A percentile compares a stretch with the other conserved stretches of the same genome.
Evolutionary conservation across 1,140 invertebrate genomes (phyloP).

Genomic region (Heterodera schachtii): DNA sequence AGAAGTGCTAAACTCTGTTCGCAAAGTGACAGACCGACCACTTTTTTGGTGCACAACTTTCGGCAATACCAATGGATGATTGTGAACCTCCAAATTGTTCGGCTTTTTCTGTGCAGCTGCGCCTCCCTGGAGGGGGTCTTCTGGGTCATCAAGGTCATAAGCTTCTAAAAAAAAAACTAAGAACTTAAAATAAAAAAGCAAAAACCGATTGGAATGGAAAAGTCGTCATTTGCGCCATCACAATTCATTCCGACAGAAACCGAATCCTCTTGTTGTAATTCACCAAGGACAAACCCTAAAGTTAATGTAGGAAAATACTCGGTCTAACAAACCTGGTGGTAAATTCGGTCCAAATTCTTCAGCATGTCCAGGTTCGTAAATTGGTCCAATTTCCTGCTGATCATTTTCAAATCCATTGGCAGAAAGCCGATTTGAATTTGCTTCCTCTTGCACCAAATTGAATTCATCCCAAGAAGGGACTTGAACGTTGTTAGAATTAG

Average conservation of each 20-base stretch:
- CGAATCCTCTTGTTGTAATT: slow-evolving; percentile 30
- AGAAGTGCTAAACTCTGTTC: neutral
- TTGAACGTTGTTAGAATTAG: slow-evolving; percentile 7
- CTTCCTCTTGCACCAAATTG: slow-evolving; percentile 35
- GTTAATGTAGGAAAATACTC: neutral
- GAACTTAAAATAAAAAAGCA: neutral
- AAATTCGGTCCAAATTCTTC: slow-evolving; percentile 36
- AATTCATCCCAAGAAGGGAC: slow-evolving; percentile 44
- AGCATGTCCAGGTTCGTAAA: slow-evolving; percentile 19
- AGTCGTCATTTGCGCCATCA: slow-evolving; percentile 21
- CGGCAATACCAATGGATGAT: slow-evolving; percentile 14
- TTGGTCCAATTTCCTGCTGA: neutral
- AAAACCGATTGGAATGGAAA: slow-evolving; percentile 35
- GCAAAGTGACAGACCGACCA: neutral
- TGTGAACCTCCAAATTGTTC: neutral
- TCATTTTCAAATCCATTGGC: slow-evolving; percentile 2
- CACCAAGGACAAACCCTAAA: slow-evolving; percentile 32
- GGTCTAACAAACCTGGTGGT: slow-evolving; percentile 32
- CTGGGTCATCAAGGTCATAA: slow-evolving; percentile 36
- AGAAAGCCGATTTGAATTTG: neutral
- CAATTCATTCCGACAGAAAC: slow-evolving; percentile 12
- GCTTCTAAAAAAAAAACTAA: neutral
- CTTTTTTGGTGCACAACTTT: slow-evolving; percentile 5
- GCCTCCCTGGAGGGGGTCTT: slow-evolving; percentile 31
- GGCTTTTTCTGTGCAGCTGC: neutral